Conservation (phyloP, 2,797 vertebrate species). For the Sebastes vulpes region DNA sequence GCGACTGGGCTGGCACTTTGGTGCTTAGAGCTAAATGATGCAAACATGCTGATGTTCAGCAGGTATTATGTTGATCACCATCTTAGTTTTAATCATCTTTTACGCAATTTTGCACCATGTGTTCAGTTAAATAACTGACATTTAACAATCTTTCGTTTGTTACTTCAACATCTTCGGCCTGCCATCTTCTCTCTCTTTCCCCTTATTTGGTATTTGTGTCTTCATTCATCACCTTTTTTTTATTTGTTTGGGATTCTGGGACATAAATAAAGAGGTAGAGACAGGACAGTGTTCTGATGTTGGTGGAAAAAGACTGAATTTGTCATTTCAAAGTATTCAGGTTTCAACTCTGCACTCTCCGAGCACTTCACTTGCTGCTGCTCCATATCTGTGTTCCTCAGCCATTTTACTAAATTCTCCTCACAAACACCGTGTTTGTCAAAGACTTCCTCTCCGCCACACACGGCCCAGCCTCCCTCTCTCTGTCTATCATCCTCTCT, state of each 20-base stretch:
- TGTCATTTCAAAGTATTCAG: not conserved
- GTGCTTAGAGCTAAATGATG: not conserved
- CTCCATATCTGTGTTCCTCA: not conserved
- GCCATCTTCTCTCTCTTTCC: not conserved
- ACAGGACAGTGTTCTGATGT: not conserved
- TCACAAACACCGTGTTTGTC: constrained; percentile 32
- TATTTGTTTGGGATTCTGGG: not conserved
- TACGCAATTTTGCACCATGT: not conserved
- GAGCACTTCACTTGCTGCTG: not conserved
- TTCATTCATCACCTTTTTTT: not conserved
- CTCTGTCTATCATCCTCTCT: constrained; percentile 12
- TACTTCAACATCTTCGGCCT: not conserved
- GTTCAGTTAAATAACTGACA: not conserved
- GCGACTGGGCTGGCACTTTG: not conserved
- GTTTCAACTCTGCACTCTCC: not conserved
- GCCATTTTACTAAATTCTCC: constrained; percentile 10
- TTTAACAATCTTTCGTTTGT: not conserved
- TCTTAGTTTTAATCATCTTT: not conserved
- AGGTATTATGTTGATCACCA: not conserved
- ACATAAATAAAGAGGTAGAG: constrained; percentile 6
- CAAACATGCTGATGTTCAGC: not conserved
- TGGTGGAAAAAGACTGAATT: not conserved
- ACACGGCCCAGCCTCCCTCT: not conserved
- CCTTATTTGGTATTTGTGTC: not conserved
- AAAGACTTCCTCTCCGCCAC: constrained; percentile 34